phyloP scores from a whole-genome alignment of 2,888 invertebrate species.

The Hydropsyche betteni region DNA sequence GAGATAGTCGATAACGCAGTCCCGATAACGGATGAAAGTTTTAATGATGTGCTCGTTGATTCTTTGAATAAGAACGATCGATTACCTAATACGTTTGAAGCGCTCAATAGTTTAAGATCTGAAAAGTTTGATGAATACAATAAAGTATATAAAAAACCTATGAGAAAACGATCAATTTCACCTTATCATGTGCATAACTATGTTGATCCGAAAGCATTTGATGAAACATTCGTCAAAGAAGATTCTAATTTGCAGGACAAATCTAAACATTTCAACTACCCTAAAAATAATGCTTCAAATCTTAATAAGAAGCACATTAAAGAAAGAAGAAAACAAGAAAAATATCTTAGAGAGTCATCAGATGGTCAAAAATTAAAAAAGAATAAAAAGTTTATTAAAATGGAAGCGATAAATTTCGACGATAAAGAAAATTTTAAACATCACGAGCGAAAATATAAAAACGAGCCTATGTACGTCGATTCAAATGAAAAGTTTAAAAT shows the following conservation, averaged over 20 bases:
- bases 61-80: neutral
- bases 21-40: neutral
- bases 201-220: constrained; percentile 38
- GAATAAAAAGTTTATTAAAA: neutral
- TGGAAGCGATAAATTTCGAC: neutral
- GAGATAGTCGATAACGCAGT: neutral
- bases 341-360: neutral
- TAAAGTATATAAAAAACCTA: constrained; percentile 6
- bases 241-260: neutral
- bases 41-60: neutral
- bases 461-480: no score
- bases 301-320: constrained; percentile 14
- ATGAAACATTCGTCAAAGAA: neutral
- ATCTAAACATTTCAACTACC: constrained; percentile 17
- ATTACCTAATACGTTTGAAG: neutral
- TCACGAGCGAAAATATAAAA: neutral
- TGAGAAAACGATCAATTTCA: neutral
- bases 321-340: constrained; percentile 14
- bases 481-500: neutral
- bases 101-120: no score
- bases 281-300: constrained; percentile 10
- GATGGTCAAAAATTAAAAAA: neutral
- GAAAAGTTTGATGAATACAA: neutral
- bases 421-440: neutral
- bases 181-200: constrained; percentile 18